Percentiles rank a stretch among this genome's conserved stretches.
phyloP scores from a whole-genome alignment of 2,888 invertebrate species.

The Torymus auratus region DNA sequence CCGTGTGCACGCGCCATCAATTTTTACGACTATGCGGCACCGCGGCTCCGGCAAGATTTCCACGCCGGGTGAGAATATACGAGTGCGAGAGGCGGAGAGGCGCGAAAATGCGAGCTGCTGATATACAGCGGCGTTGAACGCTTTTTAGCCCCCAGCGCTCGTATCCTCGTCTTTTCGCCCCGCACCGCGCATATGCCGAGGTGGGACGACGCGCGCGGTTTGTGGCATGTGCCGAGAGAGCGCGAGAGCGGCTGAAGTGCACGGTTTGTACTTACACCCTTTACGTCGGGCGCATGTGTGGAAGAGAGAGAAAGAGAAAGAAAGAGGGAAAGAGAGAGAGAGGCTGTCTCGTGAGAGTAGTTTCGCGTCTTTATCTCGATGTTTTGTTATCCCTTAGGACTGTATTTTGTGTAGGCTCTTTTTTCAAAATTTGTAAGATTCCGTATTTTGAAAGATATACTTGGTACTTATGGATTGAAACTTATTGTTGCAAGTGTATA shows the following conservation, averaged over 20 bases:
- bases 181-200: conserved; percentile 5
- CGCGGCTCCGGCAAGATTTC: conserved; percentile 32
- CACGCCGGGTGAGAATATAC: conserved; percentile 6
- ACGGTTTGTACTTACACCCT: conserved; percentile 12
- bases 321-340: too few species aligned
- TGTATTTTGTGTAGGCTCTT: too few species aligned
- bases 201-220: conserved; percentile 19
- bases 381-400: too few species aligned
- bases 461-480: too few species aligned
- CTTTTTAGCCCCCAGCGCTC: conserved; percentile 4
- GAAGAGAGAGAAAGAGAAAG: too few species aligned
- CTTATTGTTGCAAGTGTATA: too few species aligned
- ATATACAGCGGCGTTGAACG: conserved; percentile 21
- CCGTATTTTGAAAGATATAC: too few species aligned
- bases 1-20: conserved; percentile 24
- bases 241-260: not conserved
- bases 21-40: conserved; percentile 31
- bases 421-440: too few species aligned
- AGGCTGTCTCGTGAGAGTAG: too few species aligned
- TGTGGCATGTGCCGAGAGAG: conserved; percentile 2
- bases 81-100: not conserved
- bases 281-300: conserved; percentile 2
- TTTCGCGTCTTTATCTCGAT: too few species aligned
- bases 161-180: not conserved
- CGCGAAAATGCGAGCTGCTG: conserved; percentile 20